phyloP scores from a whole-genome alignment of 1,140 invertebrate species.

The Probaryconus sp. region DNA sequence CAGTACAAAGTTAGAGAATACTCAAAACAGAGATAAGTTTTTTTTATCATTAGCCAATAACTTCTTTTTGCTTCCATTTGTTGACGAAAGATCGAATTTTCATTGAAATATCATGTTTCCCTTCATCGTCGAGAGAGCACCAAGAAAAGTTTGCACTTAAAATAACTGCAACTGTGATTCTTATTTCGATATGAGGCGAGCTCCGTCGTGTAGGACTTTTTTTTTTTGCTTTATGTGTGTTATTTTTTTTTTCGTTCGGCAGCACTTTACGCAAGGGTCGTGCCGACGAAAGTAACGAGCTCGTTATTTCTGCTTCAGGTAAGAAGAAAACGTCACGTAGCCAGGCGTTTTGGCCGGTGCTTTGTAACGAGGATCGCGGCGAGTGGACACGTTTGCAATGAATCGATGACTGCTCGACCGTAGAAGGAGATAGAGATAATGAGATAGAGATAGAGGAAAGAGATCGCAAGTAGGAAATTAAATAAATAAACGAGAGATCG shows the following conservation, averaged over 20 bases:
- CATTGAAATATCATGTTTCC: constrained; percentile 52
- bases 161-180: constrained; percentile 56
- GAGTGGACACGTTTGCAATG: constrained; percentile 52
- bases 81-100: constrained; percentile 14
- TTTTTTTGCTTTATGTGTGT: too few species aligned
- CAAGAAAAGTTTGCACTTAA: constrained; percentile 56
- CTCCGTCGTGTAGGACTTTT: constrained; percentile 47
- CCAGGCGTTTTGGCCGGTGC: constrained; percentile 52
- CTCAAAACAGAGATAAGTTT: too few species aligned
- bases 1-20: constrained; percentile 10
- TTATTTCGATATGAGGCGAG: constrained; percentile 58
- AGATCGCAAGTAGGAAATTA: constrained; percentile 48
- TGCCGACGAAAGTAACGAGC: constrained; percentile 63
- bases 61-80: too few species aligned
- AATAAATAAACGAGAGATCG: constrained; percentile 48
- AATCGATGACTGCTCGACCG: constrained; percentile 50
- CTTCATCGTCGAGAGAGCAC: constrained; percentile 35
- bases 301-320: constrained; percentile 72
- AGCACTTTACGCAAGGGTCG: constrained; percentile 58
- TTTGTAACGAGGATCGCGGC: constrained; percentile 49
- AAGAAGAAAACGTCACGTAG: constrained; percentile 63
- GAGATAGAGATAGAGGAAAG: too few species aligned
- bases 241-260: constrained; percentile 49
- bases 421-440: too few species aligned
- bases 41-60: too few species aligned